These are phyloP conservation scores for Anomalospiza imberbis DNA, from an alignment of 2,797 vertebrate genomes.

Conservation along the genomic window DNA sequence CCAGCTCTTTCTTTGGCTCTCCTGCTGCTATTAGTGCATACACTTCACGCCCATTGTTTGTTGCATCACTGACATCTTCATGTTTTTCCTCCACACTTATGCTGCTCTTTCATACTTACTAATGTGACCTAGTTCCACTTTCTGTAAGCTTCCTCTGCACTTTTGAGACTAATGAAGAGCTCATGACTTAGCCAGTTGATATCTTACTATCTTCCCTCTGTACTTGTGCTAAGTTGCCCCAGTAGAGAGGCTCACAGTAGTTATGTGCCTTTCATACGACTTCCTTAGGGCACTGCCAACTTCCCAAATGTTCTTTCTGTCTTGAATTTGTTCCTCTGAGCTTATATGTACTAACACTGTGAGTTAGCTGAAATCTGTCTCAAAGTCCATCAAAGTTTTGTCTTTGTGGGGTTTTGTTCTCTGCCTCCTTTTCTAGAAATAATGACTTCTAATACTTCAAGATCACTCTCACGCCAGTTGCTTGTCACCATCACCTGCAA, in stretches of 20 bases:
- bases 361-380: background rate
- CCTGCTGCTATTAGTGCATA: background rate
- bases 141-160: slow-evolving; percentile 43
- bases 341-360: background rate
- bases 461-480: background rate
- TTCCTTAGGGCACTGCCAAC: background rate
- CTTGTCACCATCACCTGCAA: background rate
- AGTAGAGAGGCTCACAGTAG: background rate
- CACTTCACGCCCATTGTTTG: background rate
- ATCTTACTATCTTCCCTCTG: background rate
- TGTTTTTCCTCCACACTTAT: background rate
- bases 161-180: slow-evolving; percentile 15
- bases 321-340: background rate
- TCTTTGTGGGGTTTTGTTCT: background rate
- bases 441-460: background rate
- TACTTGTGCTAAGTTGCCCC: background rate
- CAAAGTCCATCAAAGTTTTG: background rate
- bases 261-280: background rate
- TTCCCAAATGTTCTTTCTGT: background rate
- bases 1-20: background rate
- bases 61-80: slow-evolving; percentile 19
- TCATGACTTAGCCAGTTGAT: background rate
- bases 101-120: slow-evolving; percentile 22
- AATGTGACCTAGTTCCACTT: slow-evolving; percentile 50
- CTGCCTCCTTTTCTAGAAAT: slow-evolving; percentile 3